Evolutionary conservation across 2,888 invertebrate species (phyloP).

Genomic region (Drosophila sordidula): DNA sequence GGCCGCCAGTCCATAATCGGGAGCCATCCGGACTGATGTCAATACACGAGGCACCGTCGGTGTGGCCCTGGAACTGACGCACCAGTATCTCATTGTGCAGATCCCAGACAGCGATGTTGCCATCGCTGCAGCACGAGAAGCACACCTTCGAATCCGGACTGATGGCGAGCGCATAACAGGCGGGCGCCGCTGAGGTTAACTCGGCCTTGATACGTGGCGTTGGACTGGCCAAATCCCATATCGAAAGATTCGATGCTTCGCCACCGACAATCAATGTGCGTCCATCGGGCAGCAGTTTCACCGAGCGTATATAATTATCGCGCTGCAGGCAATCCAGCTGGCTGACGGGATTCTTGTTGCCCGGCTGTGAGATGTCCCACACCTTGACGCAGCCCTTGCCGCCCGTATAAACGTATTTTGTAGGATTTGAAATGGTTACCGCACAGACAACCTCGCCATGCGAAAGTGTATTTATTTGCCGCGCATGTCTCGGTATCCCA

Average conservation of each 20-base stretch:
- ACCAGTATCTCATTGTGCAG: conserved; percentile 95
- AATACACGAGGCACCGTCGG: conserved; percentile 98
- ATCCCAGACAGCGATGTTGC: conserved; percentile 99
- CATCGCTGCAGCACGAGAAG: conserved; percentile 99
- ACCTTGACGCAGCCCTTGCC: conserved; percentile 98
- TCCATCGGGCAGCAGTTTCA: conserved; percentile 97
- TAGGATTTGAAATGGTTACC: conserved; percentile 95
- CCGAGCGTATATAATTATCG: conserved; percentile 98
- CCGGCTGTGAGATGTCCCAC: conserved; percentile 91
- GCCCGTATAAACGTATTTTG: conserved; percentile 98
- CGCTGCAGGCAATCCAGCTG: conserved; percentile 96
- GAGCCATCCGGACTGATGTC: conserved; percentile 98
- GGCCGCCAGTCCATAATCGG: conserved; percentile 95
- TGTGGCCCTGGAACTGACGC: conserved; percentile 97
- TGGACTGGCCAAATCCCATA: conserved; percentile 97
- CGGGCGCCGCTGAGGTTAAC: conserved; percentile 95
- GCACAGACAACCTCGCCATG: conserved; percentile 99
- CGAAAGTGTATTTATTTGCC: conserved; percentile 94
- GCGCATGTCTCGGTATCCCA: conserved; percentile 96
- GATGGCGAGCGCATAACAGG: conserved; percentile 98
- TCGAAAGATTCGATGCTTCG: conserved; percentile 96
- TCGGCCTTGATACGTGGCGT: conserved; percentile 97
- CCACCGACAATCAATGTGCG: conserved; percentile 98
- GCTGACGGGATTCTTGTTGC: conserved; percentile 91
- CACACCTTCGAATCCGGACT: conserved; percentile 98